A percentile compares a stretch with the other conserved stretches of the same genome.
Conservation (phyloP, 2,797 vertebrate genomes). For the Bufotes viridis region DNA sequence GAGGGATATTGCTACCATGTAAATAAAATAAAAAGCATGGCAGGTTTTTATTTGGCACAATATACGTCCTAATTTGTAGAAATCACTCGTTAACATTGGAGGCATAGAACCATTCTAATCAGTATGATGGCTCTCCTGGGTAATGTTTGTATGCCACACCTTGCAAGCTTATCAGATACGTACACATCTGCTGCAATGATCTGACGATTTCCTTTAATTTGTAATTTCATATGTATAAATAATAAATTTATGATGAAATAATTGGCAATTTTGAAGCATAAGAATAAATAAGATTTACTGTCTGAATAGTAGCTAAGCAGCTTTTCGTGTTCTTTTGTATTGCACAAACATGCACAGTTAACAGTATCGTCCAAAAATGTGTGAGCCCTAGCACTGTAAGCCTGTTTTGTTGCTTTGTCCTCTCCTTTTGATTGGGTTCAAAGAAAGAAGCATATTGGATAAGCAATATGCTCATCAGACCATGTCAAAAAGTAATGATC, state of each 20-base stretch:
- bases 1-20: slow-evolving; percentile 47
- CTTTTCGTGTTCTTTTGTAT: background rate
- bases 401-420: slow-evolving; percentile 41
- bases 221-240: background rate
- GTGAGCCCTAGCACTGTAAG: background rate
- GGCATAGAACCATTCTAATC: background rate
- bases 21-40: slow-evolving; percentile 36
- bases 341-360: background rate
- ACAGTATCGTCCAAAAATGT: background rate
- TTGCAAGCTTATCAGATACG: slow-evolving; percentile 17
- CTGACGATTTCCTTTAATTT: background rate
- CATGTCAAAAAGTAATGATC: slow-evolving; percentile 60
- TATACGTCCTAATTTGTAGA: slow-evolving; percentile 33
- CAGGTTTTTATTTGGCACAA: slow-evolving; percentile 45
- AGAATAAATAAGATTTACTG: no score
- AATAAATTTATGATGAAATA: background rate
- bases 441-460: slow-evolving; percentile 53
- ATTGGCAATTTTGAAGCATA: background rate
- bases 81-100: slow-evolving; percentile 18
- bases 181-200: background rate
- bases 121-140: background rate
- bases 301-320: background rate
- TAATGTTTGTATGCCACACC: background rate
- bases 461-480: slow-evolving; percentile 60
- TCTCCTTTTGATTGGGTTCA: slow-evolving; percentile 51